phyloP scores from a whole-genome alignment of 2,888 invertebrate genomes.

The Epiblema foenella region DNA sequence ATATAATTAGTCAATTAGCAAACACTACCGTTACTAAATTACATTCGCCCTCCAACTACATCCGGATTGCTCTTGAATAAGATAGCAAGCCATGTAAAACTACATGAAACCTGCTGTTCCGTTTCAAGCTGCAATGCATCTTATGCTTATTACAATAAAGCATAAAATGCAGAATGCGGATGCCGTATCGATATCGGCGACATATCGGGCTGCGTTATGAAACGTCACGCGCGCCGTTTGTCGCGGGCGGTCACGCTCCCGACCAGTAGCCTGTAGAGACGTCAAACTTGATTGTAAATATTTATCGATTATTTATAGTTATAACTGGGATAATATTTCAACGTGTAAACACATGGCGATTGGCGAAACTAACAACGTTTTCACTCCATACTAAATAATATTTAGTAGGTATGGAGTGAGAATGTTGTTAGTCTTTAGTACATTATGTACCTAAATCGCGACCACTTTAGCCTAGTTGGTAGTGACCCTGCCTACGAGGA shows the following conservation, averaged over 20 bases:
- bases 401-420: no score
- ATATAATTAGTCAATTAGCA: neutral
- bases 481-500: no score
- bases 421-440: no score
- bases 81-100: slow-evolving; percentile 26
- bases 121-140: slow-evolving; percentile 2
- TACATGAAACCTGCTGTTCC: slow-evolving; percentile 1
- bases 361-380: neutral
- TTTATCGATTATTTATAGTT: slow-evolving; percentile 52
- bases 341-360: neutral
- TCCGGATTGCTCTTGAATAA: slow-evolving; percentile 30
- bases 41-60: slow-evolving; percentile 6
- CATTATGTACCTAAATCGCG: no score
- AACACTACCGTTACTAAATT: neutral
- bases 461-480: no score
- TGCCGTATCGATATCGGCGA: slow-evolving; percentile 69
- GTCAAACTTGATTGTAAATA: slow-evolving; percentile 54
- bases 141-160: neutral
- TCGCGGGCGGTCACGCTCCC: slow-evolving; percentile 78
- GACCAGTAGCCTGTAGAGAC: slow-evolving; percentile 71
- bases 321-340: neutral
- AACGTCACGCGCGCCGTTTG: slow-evolving; percentile 79
- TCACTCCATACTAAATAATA: neutral
- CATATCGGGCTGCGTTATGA: slow-evolving; percentile 72
- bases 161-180: neutral